Evolutionary conservation across 2,797 vertebrate genomes (phyloP), one percentile per base, ranked within the genome.

Genomic region (Alauda arvensis): DNA sequence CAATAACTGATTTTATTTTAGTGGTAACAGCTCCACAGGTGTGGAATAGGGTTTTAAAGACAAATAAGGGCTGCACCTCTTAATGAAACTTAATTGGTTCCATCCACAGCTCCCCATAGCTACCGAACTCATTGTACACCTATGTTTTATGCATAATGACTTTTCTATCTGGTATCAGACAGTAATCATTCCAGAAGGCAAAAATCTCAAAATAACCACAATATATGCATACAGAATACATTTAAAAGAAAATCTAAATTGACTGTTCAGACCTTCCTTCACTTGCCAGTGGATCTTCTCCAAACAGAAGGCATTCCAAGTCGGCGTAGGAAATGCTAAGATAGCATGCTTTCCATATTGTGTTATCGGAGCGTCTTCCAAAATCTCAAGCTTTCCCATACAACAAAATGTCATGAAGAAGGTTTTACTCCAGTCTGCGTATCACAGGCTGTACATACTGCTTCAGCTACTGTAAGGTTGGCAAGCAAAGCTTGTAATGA

Each of bases 111-210:
- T 95, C 84, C 90, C 90, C 88, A 83, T 85, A 80, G 91, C 89
- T 94, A 90, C 3, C 93, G 95, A 96, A 96, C 93, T 95, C 55
- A 67, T 91, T 93, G 94, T 94, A 96, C 95, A 95, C 95, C 97
- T 97, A 96, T 96, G 94, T 95, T 97, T 93, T 95, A 96, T 95
- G 95, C 96, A 96, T 96, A 96, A 96, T 96, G 96, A 95, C 95
- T 97, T 96, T 97, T 96, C 96, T 97, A 89, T 96, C 96, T 96
- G 94, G 94, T 96, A 97, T 96, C 96, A 96, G 95, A 95, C 93
- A 96, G 97, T 96, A 97, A 97, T 97, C 96, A 97, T 97, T 96
- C 97, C 97, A 97, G 97, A 97, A 97, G 97, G 97, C 97, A 97
- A 95, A 95, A 93, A 95, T 96, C 97, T 97, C 97, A 97, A 97